Evolutionary conservation across 2,113 vertebrate species (phyloP).

Genomic region (Phalacrocorax brasilianus): DNA sequence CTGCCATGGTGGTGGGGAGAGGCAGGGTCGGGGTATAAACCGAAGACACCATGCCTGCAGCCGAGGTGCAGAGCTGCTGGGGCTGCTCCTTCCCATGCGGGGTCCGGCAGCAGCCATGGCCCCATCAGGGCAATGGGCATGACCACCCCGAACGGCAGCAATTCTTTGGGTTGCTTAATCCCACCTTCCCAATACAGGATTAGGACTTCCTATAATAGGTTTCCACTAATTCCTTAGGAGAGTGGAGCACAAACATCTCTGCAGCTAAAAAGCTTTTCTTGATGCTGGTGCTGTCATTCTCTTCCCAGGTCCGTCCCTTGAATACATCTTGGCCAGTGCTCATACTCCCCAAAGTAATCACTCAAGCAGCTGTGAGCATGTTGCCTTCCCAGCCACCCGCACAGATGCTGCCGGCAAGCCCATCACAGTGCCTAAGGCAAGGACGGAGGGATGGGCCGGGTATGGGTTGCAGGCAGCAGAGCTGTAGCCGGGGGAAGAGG

Average conservation of each 20-base stretch:
- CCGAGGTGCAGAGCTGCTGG: background rate
- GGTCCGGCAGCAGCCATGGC: background rate
- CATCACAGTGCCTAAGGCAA: background rate
- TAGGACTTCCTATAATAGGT: background rate
- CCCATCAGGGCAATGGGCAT: accelerated
- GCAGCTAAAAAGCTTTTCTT: background rate
- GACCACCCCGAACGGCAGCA: accelerated
- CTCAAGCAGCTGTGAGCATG: background rate
- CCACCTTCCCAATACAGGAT: background rate
- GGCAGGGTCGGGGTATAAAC: too few species aligned
- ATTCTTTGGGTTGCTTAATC: background rate
- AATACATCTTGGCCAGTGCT: background rate
- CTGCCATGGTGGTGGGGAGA: accelerated
- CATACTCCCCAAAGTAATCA: background rate
- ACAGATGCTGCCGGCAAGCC: background rate
- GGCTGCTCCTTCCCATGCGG: background rate
- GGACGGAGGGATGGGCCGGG: background rate
- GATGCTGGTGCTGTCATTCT: background rate
- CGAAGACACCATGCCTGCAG: accelerated
- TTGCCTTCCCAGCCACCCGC: background rate
- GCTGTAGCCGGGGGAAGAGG: background rate
- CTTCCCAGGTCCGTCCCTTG: background rate
- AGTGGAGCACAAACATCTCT: background rate
- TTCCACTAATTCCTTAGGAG: background rate
- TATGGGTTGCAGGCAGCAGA: background rate